These are phyloP conservation scores for Bubalus kerabau DNA, from an alignment of 2,113 vertebrate species.

Conservation along the genomic window DNA sequence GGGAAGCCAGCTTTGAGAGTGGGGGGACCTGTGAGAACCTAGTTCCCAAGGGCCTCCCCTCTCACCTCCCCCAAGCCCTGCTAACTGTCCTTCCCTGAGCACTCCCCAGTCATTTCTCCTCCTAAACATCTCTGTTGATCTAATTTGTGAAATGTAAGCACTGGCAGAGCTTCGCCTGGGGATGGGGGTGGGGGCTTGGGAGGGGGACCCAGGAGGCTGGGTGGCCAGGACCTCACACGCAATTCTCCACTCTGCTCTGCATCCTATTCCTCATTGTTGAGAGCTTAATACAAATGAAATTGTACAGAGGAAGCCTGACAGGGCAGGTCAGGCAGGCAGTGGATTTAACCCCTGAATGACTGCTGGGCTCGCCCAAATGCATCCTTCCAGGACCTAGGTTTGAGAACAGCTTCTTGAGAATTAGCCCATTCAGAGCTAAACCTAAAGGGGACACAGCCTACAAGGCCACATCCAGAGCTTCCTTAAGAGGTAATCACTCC, in stretches of 20 bases:
- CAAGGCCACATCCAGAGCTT: background rate
- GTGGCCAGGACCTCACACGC: background rate
- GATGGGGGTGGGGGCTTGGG: background rate
- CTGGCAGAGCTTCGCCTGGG: background rate
- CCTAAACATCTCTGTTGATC: background rate
- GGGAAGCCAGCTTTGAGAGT: background rate
- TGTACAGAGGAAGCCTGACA: background rate
- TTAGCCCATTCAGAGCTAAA: background rate
- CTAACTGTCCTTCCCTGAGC: background rate
- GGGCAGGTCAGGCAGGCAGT: background rate
- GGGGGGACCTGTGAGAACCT: background rate
- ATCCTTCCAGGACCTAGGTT: background rate
- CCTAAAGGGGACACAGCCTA: background rate
- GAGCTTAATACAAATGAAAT: background rate
- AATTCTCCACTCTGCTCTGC: background rate
- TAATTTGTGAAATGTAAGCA: constrained; percentile 20
- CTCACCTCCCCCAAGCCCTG: background rate
- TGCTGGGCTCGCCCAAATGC: background rate
- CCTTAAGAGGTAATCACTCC: background rate
- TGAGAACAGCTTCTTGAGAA: background rate
- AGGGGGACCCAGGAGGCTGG: background rate
- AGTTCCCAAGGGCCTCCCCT: background rate
- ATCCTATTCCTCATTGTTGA: background rate
- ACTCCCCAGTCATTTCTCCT: background rate
- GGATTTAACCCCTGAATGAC: background rate